These are phyloP conservation scores for Calephelis nemesis DNA, from an alignment of 1,140 invertebrate genomes.

Conservation along the genomic window DNA sequence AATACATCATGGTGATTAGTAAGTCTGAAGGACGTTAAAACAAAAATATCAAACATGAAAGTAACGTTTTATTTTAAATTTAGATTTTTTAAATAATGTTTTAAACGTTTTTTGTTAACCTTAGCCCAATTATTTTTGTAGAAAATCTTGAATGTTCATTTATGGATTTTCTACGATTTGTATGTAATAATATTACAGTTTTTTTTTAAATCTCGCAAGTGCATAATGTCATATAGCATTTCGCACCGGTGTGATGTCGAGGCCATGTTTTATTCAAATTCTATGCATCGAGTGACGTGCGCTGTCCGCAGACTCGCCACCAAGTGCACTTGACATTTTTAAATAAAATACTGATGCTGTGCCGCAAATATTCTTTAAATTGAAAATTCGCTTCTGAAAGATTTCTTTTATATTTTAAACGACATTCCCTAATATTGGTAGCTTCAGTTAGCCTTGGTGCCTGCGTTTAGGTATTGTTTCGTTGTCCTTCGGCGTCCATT, in stretches of 20 bases:
- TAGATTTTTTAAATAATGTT: too few relatives aligned
- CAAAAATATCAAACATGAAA: too few relatives aligned
- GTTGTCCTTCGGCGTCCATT: too few relatives aligned
- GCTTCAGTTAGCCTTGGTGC: too few relatives aligned
- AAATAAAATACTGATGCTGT: conserved; percentile 28
- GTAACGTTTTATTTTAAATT: too few relatives aligned
- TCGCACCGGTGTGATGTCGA: conserved; percentile 28
- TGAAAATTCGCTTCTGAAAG: neutral
- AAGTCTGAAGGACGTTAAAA: too few relatives aligned
- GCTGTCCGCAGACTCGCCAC: conserved; percentile 26
- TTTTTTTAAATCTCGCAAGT: neutral
- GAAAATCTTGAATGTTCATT: too few relatives aligned
- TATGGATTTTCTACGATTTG: neutral
- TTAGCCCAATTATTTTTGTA: too few relatives aligned
- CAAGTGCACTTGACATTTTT: conserved; percentile 40
- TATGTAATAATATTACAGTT: neutral
- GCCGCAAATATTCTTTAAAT: conserved; percentile 1
- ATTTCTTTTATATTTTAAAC: neutral
- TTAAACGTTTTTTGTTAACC: too few relatives aligned
- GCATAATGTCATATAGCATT: neutral
- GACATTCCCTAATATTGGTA: neutral
- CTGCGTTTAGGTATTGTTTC: too few relatives aligned
- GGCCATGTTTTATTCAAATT: conserved; percentile 42
- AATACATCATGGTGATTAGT: too few relatives aligned
- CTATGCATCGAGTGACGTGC: conserved; percentile 34